These are phyloP conservation scores for Tetanocera ferruginea DNA, from an alignment of 2,888 invertebrate species.

Conservation along the genomic window DNA sequence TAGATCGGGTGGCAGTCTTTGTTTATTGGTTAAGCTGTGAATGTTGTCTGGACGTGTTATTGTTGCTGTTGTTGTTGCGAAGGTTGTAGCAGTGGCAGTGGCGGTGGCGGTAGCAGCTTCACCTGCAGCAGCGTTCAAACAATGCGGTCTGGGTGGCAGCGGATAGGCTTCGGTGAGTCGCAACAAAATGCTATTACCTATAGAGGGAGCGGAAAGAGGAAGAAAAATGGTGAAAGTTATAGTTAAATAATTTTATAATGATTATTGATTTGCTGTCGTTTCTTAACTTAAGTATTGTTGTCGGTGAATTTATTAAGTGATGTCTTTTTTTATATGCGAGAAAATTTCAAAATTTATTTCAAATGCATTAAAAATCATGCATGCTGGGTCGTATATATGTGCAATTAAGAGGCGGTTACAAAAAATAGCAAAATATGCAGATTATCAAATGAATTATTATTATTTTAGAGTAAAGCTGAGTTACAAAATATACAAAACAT, in stretches of 20 bases:
- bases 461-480: no score
- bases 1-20: slow-evolving; percentile 74
- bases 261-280: background rate
- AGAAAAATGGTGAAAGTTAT: background rate
- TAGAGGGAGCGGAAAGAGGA: background rate
- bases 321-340: background rate
- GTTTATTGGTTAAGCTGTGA: slow-evolving; percentile 45
- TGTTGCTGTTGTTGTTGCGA: slow-evolving; percentile 38
- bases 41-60: slow-evolving; percentile 35
- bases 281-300: background rate
- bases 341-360: no score
- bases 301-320: background rate
- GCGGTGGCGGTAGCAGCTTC: background rate
- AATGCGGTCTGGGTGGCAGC: slow-evolving; percentile 42
- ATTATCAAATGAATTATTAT: no score
- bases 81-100: background rate
- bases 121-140: slow-evolving; percentile 1
- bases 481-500: no score
- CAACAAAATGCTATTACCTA: slow-evolving; percentile 68
- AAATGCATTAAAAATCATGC: no score
- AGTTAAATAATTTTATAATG: background rate
- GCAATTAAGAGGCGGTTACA: no score
- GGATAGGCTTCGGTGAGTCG: slow-evolving; percentile 67
- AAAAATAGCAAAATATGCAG: no score
- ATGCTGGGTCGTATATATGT: no score